A percentile compares a stretch with the other conserved stretches of the same genome.
Conservation (phyloP, 30 jellyfish, hydroid and myxozoan species). For the Mastigias papua region DNA sequence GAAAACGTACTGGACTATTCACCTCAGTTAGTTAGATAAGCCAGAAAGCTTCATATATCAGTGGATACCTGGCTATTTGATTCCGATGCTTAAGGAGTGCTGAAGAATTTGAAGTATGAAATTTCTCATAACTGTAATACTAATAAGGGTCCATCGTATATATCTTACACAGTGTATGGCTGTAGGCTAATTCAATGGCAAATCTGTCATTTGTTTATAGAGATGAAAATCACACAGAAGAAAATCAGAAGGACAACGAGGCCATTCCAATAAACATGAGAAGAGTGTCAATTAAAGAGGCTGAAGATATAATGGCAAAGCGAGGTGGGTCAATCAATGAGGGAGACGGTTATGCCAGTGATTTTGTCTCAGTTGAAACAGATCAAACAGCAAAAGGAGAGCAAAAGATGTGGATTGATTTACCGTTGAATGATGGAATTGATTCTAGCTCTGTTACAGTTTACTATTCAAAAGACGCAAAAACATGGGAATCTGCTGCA, state of each 20-base stretch:
- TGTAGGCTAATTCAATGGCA: too few species aligned
- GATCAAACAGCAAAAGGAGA: not conserved
- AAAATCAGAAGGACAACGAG: not conserved
- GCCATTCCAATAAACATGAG: not conserved
- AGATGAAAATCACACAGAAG: too few species aligned
- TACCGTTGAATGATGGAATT: slow-evolving; percentile 29
- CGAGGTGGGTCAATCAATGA: not conserved
- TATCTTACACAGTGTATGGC: too few species aligned
- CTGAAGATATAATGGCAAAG: not conserved
- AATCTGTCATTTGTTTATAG: too few species aligned
- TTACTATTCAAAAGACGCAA: slow-evolving; percentile 75
- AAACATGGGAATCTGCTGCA: slow-evolving; percentile 71
- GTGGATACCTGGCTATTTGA: too few species aligned
- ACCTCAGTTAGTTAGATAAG: too few species aligned
- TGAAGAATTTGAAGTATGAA: too few species aligned
- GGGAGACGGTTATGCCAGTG: slow-evolving; percentile 54
- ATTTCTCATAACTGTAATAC: too few species aligned
- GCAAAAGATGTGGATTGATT: not conserved
- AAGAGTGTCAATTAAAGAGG: slow-evolving; percentile 17
- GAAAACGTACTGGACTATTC: too few species aligned
- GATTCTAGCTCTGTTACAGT: slow-evolving; percentile 61
- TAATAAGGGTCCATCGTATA: too few species aligned
- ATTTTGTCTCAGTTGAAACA: slow-evolving; percentile 25
- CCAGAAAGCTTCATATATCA: too few species aligned
- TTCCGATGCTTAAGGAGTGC: too few species aligned